Evolutionary conservation across 30 jellyfish, hydroid and myxozoan genomes (phyloP), one percentile per base, ranked within the genome.

Genomic region (Morbakka virulenta): DNA sequence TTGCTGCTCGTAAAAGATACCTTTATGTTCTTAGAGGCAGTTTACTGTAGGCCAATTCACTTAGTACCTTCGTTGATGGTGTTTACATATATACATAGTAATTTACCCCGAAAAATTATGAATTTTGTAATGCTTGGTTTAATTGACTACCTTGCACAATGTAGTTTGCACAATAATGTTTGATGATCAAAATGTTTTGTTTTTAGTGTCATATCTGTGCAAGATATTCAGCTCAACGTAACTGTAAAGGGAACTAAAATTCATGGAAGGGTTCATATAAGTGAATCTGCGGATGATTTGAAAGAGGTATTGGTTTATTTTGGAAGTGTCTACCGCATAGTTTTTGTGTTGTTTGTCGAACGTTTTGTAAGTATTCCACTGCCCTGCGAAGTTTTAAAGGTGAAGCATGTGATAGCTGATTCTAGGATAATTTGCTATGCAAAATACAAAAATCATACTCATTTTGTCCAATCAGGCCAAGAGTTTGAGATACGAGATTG

Each of bases 181-280:
- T 17, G 9, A 41, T 41, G 57, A 41, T 41, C 9, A 9, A 9
- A 41, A 6, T 41, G 17, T 26, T 77, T 33, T 32, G 14, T 4
- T 57, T 63, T 26, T 29, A 92, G 98, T 31, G 87, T 92, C 14
- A 80, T 74, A 47, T 78, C 95, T 2, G 72, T 86, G 1, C 85
- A 92, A 41, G 90, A 94, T 29, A 9, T 69, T 30, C 98, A 92
- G 64, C 72, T 86, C 20, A 92, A 94, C 51, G 96, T 92, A 3
- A 14, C 98, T 0, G 24, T 92, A 62, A 80, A 51, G 6, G 72
- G 69, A 57, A 47, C 91, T 1, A 81, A 68, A 17, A 33, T 85
- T 11, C 94, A 86, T 50, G 98, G 98, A 20, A 48, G 96, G 14
- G 52, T 92, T 2, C 96, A 85, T 41, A 74, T 85, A 1, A 69